Evolutionary conservation across 2,888 invertebrate genomes (phyloP).

Genomic region (Acleris holmiana): DNA sequence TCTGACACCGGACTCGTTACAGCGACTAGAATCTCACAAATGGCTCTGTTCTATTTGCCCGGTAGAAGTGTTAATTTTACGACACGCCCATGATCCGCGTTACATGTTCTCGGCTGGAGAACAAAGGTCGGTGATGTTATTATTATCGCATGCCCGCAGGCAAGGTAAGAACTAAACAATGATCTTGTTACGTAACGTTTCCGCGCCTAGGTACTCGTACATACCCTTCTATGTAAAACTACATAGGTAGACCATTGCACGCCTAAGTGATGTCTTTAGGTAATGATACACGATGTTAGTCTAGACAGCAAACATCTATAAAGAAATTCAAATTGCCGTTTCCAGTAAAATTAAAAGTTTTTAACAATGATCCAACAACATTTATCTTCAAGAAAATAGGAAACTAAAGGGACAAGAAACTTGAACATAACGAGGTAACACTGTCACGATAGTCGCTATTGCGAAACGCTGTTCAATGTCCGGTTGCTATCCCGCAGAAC

Average conservation of each 20-base stretch:
- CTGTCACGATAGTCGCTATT: conserved; percentile 49
- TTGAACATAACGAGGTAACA: conserved; percentile 39
- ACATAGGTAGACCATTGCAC: too few relatives aligned
- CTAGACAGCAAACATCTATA: not conserved
- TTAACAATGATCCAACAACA: conserved; percentile 18
- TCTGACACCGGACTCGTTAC: conserved; percentile 23
- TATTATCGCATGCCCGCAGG: conserved; percentile 40
- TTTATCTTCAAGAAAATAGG: conserved; percentile 22
- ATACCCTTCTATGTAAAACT: conserved; percentile 21
- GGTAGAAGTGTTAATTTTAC: conserved; percentile 36
- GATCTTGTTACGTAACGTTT: conserved; percentile 46
- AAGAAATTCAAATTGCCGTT: not conserved
- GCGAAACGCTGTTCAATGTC: conserved; percentile 49
- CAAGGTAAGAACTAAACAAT: conserved; percentile 47
- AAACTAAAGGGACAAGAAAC: conserved; percentile 17
- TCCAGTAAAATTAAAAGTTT: conserved; percentile 1
- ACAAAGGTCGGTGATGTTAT: conserved; percentile 41
- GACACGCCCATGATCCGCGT: conserved; percentile 36
- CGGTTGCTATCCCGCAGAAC: conserved; percentile 39
- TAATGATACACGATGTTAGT: not conserved
- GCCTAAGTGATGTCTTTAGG: not conserved
- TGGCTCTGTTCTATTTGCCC: not conserved
- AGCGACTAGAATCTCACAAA: not conserved
- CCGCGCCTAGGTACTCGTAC: conserved; percentile 39
- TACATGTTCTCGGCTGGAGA: conserved; percentile 31